Evolutionary conservation across 2,888 invertebrate genomes (phyloP), one percentile per base, ranked within the genome.

Genomic region (Ophion costatus): DNA sequence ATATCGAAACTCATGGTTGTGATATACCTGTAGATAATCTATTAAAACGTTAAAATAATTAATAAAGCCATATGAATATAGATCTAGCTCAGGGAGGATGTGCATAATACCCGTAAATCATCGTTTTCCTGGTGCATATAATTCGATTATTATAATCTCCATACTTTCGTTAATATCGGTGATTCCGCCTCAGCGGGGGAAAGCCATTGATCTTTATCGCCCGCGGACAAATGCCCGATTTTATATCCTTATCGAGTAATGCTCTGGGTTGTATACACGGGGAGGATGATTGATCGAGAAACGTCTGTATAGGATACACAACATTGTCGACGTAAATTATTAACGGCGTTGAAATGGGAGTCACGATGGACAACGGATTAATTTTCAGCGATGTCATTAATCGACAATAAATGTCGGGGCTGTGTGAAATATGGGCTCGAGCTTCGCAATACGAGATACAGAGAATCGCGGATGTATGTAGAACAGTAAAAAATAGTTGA

Each of bases 381-480:
- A 80, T 84, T 74, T 51, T 42, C 57, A n/a, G 14, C 42, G 29
- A 57, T 64, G n/a, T 7, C 64, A 57, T 71, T 81, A 76, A 81
- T 81, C 51, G 64, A 45, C 63, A 42, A 66, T 24, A 29, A 80
- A 80, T 42, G 24, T 73, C 61, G 11, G 45, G 45, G 38, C 38
- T 38, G 20, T n/a, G 38, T 59, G 71, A 71, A 71, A 22, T 20
- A 38, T 20, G 14, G 0, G 3, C 56, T 29, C 24, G 73, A 61
- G 24, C 22, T 57, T 59, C 20, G 38, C 59, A 38, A 71, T 59
- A 38, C 29, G 70, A 56, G 70, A 38, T 20, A 38, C n/a, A 38
- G 57, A 38, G 20, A 57, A 71, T 51, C 2, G 64, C 24, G 64
- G 33, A 73, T 17, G 33, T 61, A 56, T 1, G 45, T 61, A 24